Conservation (phyloP, 2,113 vertebrate species). For the Melanerpes formicivorus region DNA sequence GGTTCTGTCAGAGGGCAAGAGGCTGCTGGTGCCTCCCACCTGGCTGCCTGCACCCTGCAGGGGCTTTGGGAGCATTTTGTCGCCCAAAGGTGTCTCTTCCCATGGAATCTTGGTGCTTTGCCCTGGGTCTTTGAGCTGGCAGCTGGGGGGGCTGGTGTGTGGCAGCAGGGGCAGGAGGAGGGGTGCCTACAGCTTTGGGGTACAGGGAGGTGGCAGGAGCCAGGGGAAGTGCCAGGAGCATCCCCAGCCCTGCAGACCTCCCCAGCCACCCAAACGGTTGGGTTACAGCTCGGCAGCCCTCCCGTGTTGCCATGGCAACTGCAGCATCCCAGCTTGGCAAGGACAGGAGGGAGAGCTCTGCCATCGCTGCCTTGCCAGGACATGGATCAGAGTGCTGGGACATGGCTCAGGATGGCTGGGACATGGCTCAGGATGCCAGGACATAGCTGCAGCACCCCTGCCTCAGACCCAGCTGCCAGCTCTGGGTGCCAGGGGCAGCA, state of each 20-base stretch:
- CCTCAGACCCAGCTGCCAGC: neutral
- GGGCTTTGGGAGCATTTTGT: rapidly evolving
- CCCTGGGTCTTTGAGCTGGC: neutral
- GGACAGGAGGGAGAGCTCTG: neutral
- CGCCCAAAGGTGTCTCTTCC: neutral
- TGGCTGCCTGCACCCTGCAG: rapidly evolving
- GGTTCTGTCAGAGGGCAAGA: neutral
- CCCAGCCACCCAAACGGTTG: rapidly evolving
- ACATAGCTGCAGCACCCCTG: neutral
- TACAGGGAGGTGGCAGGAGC: rapidly evolving
- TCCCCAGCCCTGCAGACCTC: neutral
- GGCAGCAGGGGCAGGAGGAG: neutral
- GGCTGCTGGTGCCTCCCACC: rapidly evolving
- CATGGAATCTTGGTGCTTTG: rapidly evolving
- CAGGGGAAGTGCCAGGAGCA: neutral
- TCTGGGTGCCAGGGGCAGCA: neutral
- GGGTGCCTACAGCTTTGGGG: neutral
- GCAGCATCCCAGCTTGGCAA: slow-evolving; percentile 38
- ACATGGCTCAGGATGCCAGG: too few species aligned
- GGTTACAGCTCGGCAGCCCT: neutral
- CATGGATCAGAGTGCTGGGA: neutral
- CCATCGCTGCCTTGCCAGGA: rapidly evolving
- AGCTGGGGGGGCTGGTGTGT: neutral
- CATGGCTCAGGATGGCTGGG: neutral
- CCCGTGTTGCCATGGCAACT: neutral